phyloP scores from a whole-genome alignment of 2,888 invertebrate species.

The Lasius platythorax region DNA sequence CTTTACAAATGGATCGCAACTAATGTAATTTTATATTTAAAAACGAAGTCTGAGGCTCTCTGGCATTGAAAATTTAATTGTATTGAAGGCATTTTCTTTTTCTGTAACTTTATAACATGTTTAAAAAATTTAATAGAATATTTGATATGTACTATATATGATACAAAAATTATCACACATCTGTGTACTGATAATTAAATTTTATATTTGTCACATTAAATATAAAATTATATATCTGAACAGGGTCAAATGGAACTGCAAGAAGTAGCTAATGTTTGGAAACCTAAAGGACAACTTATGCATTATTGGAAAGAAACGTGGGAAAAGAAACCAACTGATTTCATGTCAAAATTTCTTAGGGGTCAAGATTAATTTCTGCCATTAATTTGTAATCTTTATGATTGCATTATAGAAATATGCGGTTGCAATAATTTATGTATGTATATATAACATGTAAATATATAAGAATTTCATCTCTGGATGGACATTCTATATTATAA shows the following conservation, averaged over 20 bases:
- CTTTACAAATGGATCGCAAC: neutral
- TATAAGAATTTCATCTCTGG: neutral
- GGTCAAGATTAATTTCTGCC: constrained; percentile 87
- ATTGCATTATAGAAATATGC: constrained; percentile 6
- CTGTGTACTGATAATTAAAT: neutral
- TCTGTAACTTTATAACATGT: neutral
- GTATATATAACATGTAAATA: constrained; percentile 49
- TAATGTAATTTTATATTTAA: neutral
- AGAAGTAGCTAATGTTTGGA: constrained; percentile 95
- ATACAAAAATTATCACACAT: neutral
- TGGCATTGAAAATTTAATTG: no score
- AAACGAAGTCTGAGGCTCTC: no score
- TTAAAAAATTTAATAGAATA: neutral
- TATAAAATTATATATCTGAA: constrained; percentile 74
- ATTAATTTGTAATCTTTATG: constrained; percentile 4
- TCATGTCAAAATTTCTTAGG: constrained; percentile 95
- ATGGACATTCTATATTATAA: constrained; percentile 17
- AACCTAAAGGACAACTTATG: constrained; percentile 96
- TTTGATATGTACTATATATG: neutral
- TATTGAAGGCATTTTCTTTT: neutral
- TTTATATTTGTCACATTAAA: neutral
- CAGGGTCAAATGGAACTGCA: constrained; percentile 98
- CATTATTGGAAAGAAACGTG: constrained; percentile 93
- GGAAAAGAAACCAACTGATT: constrained; percentile 95
- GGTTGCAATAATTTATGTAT: constrained; percentile 46